Percentiles rank a stretch among this genome's conserved stretches.
phyloP scores from a whole-genome alignment of 2,888 invertebrate genomes.

The Lutraria lutraria region DNA sequence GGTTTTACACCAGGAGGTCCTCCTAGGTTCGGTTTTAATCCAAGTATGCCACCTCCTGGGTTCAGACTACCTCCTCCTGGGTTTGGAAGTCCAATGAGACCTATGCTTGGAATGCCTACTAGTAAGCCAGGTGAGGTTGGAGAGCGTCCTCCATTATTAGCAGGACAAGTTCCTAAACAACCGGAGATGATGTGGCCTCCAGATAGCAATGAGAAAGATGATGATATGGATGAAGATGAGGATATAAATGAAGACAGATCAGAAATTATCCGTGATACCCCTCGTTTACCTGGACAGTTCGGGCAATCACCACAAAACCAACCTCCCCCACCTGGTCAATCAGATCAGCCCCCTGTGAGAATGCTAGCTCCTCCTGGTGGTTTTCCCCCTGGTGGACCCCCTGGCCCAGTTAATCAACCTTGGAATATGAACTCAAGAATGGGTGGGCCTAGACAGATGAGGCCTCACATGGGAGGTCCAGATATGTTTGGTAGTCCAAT shows the following conservation, averaged over 20 bases:
- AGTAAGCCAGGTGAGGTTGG: slow-evolving; percentile 26
- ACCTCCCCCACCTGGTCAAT: slow-evolving; percentile 42
- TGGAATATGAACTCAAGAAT: slow-evolving; percentile 63
- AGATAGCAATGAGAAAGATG: slow-evolving; percentile 68
- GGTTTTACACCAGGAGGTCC: slow-evolving; percentile 71
- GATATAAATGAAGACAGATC: slow-evolving; percentile 37
- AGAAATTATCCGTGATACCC: slow-evolving; percentile 20
- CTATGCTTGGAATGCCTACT: slow-evolving; percentile 41
- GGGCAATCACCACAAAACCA: slow-evolving; percentile 36
- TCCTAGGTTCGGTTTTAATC: slow-evolving; percentile 71
- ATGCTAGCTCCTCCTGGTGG: slow-evolving; percentile 54
- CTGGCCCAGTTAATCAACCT: slow-evolving; percentile 55
- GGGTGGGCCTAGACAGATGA: slow-evolving; percentile 57
- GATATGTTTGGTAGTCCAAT: slow-evolving; percentile 68
- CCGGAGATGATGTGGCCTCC: slow-evolving; percentile 67
- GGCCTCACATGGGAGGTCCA: slow-evolving; percentile 63
- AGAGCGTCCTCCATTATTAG: slow-evolving; percentile 33
- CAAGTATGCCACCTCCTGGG: slow-evolving; percentile 74
- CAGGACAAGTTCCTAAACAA: slow-evolving; percentile 48
- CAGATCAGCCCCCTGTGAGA: slow-evolving; percentile 42
- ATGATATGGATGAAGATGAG: slow-evolving; percentile 69
- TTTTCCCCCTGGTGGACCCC: slow-evolving; percentile 57
- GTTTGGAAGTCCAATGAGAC: slow-evolving; percentile 52
- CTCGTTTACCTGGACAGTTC: slow-evolving; percentile 1
- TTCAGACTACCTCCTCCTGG: slow-evolving; percentile 76